phyloP scores from a whole-genome alignment of 1,140 invertebrate species.

The Leptinotarsa texana region DNA sequence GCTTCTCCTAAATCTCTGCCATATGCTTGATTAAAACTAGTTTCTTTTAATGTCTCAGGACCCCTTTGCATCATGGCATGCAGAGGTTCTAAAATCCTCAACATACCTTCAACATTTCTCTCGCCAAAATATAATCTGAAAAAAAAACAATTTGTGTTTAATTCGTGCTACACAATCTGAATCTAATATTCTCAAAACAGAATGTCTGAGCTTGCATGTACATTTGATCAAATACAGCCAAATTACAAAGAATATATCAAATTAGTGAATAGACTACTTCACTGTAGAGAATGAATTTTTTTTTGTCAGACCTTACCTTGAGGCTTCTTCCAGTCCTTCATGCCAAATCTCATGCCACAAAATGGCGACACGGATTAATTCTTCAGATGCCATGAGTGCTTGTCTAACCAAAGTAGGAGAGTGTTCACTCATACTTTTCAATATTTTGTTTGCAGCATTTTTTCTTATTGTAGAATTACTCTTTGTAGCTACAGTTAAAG shows the following conservation, averaged over 20 bases:
- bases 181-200: too few species aligned
- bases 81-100: conserved; percentile 91
- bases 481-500: conserved; percentile 95
- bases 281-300: too few species aligned
- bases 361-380: conserved; percentile 96
- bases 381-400: conserved; percentile 93
- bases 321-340: conserved; percentile 97
- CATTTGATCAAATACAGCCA: too few species aligned
- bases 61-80: conserved; percentile 93
- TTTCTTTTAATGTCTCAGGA: conserved; percentile 95
- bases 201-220: too few species aligned
- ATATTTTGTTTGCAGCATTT: conserved; percentile 91
- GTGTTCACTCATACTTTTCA: conserved; percentile 95
- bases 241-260: too few species aligned
- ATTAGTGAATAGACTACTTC: too few species aligned
- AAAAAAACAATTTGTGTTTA: conserved; percentile 20
- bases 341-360: conserved; percentile 99
- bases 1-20: conserved; percentile 92
- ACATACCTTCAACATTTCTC: conserved; percentile 92
- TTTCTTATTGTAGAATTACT: conserved; percentile 80
- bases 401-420: conserved; percentile 90
- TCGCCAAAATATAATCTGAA: conserved; percentile 90
- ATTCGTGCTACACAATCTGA: neutral
- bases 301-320: conserved; percentile 53
- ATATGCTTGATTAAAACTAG: conserved; percentile 95